Percentiles rank a stretch among this genome's conserved stretches.
These are phyloP conservation scores for Drosophila melanica DNA, from an alignment of 1,140 invertebrate species.

Conservation along the genomic window DNA sequence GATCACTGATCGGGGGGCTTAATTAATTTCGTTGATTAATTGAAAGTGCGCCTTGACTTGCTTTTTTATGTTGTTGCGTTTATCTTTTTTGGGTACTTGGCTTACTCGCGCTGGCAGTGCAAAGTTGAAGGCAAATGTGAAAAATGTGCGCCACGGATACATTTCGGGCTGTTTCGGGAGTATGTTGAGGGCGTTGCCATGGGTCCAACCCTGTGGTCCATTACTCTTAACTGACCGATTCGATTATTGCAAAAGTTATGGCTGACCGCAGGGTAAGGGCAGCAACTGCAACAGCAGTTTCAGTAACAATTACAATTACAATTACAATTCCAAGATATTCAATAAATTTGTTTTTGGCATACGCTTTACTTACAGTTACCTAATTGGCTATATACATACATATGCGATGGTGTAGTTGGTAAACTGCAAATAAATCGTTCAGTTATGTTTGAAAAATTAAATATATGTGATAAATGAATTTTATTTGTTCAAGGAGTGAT, in stretches of 20 bases:
- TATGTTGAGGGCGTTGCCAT: slow-evolving; percentile 70
- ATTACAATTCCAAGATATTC: slow-evolving; percentile 13
- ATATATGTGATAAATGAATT: not conserved
- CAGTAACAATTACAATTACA: slow-evolving; percentile 56
- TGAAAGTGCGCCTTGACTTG: slow-evolving; percentile 67
- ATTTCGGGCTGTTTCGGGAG: slow-evolving; percentile 55
- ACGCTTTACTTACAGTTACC: slow-evolving; percentile 19
- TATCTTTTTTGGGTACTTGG: not conserved
- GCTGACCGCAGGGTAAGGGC: slow-evolving; percentile 33
- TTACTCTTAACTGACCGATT: slow-evolving; percentile 61
- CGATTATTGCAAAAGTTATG: slow-evolving; percentile 66
- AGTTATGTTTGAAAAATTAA: not conserved
- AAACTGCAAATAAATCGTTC: not conserved
- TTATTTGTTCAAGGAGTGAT: not conserved
- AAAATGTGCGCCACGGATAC: slow-evolving; percentile 52
- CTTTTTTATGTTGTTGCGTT: not conserved
- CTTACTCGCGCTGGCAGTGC: slow-evolving; percentile 54
- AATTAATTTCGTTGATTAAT: slow-evolving; percentile 82
- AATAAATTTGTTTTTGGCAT: slow-evolving; percentile 35
- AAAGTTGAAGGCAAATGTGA: slow-evolving; percentile 75
- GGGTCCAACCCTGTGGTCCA: slow-evolving; percentile 63
- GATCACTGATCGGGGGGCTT: slow-evolving; percentile 63
- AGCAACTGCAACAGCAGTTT: slow-evolving; percentile 20
- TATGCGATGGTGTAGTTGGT: not conserved
- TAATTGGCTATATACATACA: slow-evolving; percentile 23